Conservation (phyloP, 2,888 invertebrate genomes). For the Agonopterix heracliana region DNA sequence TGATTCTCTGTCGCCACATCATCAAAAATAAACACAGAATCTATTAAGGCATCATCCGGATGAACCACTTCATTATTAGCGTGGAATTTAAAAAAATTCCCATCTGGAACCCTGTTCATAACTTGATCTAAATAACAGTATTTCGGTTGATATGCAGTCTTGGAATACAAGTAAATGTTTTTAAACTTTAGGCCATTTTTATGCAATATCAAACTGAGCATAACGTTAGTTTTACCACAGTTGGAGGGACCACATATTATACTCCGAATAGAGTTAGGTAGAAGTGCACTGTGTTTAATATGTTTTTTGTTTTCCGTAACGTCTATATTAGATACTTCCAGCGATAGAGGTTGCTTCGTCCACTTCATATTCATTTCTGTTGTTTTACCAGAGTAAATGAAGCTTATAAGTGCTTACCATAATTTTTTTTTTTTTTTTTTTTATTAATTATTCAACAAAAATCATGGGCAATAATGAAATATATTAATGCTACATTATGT, state of each 20-base stretch:
- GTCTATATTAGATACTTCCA: too few relatives aligned
- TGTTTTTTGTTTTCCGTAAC: too few relatives aligned
- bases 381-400: too few relatives aligned
- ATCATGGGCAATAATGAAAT: too few relatives aligned
- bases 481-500: too few relatives aligned
- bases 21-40: constrained; percentile 17
- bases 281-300: too few relatives aligned
- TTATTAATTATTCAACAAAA: too few relatives aligned
- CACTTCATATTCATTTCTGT: too few relatives aligned
- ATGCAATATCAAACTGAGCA: constrained; percentile 7
- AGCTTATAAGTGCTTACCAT: too few relatives aligned
- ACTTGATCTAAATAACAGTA: not conserved
- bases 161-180: not conserved
- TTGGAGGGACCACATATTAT: constrained; percentile 17
- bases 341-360: too few relatives aligned
- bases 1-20: constrained; percentile 17
- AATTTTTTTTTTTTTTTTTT: too few relatives aligned
- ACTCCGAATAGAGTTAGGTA: constrained; percentile 9
- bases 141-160: not conserved
- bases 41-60: constrained; percentile 11
- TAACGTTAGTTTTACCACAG: constrained; percentile 20
- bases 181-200: not conserved
- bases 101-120: not conserved
- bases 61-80: not conserved
- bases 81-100: not conserved